Conservation (phyloP, 2,797 vertebrate genomes). For the Semotilus atromaculatus region DNA sequence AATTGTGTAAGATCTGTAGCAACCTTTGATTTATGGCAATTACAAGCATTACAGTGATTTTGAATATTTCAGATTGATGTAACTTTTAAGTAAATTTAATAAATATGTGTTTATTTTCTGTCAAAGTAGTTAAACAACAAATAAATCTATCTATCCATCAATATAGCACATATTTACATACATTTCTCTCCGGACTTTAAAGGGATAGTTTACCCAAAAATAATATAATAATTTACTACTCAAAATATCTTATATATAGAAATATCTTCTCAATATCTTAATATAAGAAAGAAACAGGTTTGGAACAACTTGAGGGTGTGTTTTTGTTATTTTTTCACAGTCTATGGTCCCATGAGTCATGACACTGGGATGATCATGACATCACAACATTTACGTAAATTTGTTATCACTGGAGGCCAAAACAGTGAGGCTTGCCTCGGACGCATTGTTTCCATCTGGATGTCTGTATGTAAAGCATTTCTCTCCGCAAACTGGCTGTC, state of each 20-base stretch:
- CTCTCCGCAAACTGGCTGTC: not conserved
- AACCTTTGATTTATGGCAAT: not conserved
- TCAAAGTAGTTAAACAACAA: not conserved
- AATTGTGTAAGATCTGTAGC: not conserved
- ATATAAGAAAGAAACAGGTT: too few species aligned
- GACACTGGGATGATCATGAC: not conserved
- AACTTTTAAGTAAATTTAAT: not conserved
- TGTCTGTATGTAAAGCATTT: constrained; percentile 14
- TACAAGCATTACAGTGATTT: not conserved
- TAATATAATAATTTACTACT: too few species aligned
- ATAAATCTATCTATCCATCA: not conserved
- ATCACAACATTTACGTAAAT: not conserved
- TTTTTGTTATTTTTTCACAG: too few species aligned
- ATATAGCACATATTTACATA: not conserved
- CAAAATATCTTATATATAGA: too few species aligned
- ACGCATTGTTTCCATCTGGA: not conserved
- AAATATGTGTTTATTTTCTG: not conserved
- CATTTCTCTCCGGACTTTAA: not conserved
- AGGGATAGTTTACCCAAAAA: too few species aligned
- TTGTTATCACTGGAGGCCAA: not conserved
- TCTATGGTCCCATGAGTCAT: not conserved
- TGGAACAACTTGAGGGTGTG: too few species aligned
- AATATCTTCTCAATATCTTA: too few species aligned
- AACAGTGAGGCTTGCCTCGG: not conserved
- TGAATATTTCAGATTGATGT: not conserved